Percentiles rank a stretch among this genome's conserved stretches.
Conservation (phyloP, 2,113 vertebrate genomes). For the Dascyllus trimaculatus region DNA sequence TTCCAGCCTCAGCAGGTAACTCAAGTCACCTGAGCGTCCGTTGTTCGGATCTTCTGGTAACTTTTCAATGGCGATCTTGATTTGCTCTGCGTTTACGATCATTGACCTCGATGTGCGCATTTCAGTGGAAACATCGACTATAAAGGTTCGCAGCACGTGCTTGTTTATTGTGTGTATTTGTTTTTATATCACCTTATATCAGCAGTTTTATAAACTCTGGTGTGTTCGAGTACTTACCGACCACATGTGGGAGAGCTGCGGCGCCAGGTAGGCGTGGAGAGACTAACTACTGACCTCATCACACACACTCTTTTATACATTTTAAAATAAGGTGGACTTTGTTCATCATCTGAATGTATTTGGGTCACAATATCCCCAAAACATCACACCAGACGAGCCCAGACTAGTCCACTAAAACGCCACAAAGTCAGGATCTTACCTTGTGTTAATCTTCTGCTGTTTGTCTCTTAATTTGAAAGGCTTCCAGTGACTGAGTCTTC, state of each 20-base stretch:
- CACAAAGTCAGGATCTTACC: constrained; percentile 47
- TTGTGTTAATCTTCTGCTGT: constrained; percentile 3
- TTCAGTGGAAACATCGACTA: rapidly evolving
- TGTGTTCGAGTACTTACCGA: constrained; percentile 2
- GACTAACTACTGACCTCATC: no score
- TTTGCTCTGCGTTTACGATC: not conserved
- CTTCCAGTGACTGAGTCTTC: not conserved
- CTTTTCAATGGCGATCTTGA: not conserved
- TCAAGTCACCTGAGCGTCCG: constrained; percentile 30
- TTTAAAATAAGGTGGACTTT: not conserved
- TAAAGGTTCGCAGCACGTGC: not conserved
- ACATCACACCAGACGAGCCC: not conserved
- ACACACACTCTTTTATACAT: no score
- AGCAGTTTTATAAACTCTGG: not conserved
- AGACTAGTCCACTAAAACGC: not conserved
- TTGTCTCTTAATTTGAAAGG: constrained; percentile 8
- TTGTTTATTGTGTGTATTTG: not conserved
- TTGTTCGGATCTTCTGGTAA: not conserved
- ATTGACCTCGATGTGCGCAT: not conserved
- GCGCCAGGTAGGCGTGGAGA: constrained; percentile 18
- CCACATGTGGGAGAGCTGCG: constrained; percentile 29
- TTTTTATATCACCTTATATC: not conserved
- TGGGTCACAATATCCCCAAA: not conserved
- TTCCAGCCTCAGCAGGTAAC: constrained; percentile 42
- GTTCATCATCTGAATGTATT: not conserved